Percentiles rank a stretch among this genome's conserved stretches.
These are phyloP conservation scores for Rynchops niger DNA, from an alignment of 2,113 vertebrate genomes.

Conservation along the genomic window DNA sequence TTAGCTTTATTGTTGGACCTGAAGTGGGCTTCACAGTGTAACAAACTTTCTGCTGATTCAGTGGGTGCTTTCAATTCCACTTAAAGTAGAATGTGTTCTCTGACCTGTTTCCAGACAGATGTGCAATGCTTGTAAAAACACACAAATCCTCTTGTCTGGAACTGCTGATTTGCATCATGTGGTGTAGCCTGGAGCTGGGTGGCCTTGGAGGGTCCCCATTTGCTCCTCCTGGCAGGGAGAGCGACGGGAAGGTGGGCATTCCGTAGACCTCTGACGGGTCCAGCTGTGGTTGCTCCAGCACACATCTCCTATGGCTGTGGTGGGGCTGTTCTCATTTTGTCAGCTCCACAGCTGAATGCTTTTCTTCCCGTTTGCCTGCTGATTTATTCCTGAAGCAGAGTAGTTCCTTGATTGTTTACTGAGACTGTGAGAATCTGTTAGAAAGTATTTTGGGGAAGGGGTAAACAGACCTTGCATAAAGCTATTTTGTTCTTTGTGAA, in stretches of 20 bases:
- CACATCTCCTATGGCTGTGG: not conserved
- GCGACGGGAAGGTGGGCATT: not conserved
- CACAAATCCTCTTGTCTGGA: not conserved
- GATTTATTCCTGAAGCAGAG: not conserved
- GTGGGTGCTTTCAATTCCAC: not conserved
- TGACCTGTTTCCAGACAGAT: not conserved
- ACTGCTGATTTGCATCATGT: not conserved
- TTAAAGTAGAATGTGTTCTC: not conserved
- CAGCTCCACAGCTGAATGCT: not conserved
- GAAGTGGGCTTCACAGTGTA: not conserved
- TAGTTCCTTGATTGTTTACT: not conserved
- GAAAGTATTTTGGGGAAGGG: not conserved
- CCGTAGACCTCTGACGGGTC: fast-evolving
- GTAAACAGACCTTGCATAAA: not conserved
- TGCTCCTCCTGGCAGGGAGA: not conserved
- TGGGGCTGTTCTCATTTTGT: not conserved
- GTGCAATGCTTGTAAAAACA: not conserved
- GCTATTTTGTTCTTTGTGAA: not conserved
- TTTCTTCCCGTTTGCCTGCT: not conserved
- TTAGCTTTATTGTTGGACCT: not conserved
- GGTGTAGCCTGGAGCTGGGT: not conserved
- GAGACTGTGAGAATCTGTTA: not conserved
- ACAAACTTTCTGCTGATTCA: not conserved
- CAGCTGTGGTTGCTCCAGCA: not conserved
- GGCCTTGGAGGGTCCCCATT: not conserved